Evolutionary conservation across 2,113 vertebrate species (phyloP).

Genomic region (Malurus alboscapulatus): DNA sequence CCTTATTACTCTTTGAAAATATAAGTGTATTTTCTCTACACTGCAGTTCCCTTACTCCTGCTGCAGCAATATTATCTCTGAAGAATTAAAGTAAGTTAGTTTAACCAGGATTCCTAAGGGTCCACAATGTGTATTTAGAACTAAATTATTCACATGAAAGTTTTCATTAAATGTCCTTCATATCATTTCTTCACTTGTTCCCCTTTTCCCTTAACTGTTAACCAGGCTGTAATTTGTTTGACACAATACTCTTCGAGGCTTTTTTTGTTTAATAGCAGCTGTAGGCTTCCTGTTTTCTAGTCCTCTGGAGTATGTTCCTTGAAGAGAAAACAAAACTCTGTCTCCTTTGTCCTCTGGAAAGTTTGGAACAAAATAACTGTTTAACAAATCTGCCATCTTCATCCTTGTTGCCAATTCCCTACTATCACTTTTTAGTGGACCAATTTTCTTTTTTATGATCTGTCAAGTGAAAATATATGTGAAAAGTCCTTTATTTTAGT

Average conservation of each 20-base stretch:
- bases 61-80: background rate
- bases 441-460: constrained; percentile 73
- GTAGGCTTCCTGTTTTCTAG: background rate
- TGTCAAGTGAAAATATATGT: constrained; percentile 58
- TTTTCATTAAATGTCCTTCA: background rate
- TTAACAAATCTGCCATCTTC: constrained; percentile 56
- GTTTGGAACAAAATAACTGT: constrained; percentile 32
- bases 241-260: background rate
- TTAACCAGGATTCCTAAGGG: background rate
- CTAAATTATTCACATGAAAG: background rate
- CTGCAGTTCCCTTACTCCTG: background rate
- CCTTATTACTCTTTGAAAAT: constrained; percentile 44
- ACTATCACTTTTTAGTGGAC: constrained; percentile 65
- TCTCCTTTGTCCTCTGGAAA: constrained; percentile 54
- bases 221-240: background rate
- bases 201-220: background rate
- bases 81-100: background rate
- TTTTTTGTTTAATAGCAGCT: background rate
- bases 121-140: background rate
- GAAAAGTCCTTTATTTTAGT: constrained; percentile 44
- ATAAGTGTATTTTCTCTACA: background rate
- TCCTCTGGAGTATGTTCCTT: background rate
- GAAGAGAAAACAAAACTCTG: constrained; percentile 12
- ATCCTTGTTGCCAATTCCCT: constrained; percentile 32
- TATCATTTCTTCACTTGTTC: background rate